phyloP scores from a whole-genome alignment of 2,113 vertebrate species.

The Lathamus discolor region DNA sequence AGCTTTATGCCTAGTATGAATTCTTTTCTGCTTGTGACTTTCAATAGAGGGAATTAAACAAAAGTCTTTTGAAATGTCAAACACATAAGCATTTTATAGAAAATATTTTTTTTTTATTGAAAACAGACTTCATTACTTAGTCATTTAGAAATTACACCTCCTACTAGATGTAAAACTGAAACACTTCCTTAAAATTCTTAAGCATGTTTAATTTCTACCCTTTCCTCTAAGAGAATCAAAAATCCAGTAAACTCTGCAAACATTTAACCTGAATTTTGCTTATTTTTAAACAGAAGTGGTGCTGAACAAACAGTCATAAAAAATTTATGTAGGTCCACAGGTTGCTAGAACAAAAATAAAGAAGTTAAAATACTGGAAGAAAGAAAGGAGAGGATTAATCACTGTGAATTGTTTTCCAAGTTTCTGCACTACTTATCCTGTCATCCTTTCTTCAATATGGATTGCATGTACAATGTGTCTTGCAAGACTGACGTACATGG shows the following conservation, averaged over 20 bases:
- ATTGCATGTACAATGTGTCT: not conserved
- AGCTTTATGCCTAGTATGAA: not conserved
- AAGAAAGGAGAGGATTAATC: not conserved
- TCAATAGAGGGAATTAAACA: not conserved
- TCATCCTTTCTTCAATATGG: not conserved
- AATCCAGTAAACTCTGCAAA: not conserved
- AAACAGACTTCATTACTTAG: not conserved
- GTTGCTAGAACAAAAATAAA: not conserved
- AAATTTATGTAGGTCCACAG: not conserved
- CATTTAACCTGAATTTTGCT: not conserved
- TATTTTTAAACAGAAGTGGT: not conserved
- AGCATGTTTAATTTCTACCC: not conserved
- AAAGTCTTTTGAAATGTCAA: not conserved
- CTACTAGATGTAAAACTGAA: not conserved
- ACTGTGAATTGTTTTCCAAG: not conserved
- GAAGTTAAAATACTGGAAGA: not conserved
- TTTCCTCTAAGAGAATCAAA: not conserved
- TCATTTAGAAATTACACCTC: not conserved
- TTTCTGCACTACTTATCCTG: not conserved
- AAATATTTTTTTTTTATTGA: not conserved
- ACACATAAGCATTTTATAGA: not conserved
- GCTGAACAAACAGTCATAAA: not conserved
- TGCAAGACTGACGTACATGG: not conserved
- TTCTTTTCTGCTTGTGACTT: not conserved
- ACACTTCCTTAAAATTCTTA: not conserved